phyloP scores from a whole-genome alignment of 1,140 invertebrate genomes.

The Drosophila ironensis region DNA sequence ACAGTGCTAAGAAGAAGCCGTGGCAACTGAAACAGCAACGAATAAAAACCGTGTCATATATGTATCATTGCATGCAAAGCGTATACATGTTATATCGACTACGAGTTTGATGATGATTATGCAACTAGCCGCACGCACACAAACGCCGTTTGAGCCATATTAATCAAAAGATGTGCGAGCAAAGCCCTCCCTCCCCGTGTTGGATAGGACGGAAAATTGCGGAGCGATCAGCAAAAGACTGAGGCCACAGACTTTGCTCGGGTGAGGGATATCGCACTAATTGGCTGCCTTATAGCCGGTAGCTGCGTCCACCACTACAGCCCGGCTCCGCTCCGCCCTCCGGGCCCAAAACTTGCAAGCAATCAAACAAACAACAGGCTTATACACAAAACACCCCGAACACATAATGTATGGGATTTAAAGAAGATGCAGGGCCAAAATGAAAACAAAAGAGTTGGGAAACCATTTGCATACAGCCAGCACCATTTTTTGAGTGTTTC shows the following conservation, averaged over 20 bases:
- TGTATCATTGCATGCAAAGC: constrained; percentile 63
- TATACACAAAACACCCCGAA: constrained; percentile 44
- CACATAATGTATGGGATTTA: constrained; percentile 58
- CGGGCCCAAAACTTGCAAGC: constrained; percentile 37
- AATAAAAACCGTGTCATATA: constrained; percentile 5
- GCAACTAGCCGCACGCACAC: constrained; percentile 54
- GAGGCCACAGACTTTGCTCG: constrained; percentile 1
- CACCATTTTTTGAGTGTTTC: constrained; percentile 30
- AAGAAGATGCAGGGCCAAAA: constrained; percentile 6
- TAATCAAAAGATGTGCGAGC: constrained; percentile 10
- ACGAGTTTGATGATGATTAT: constrained; percentile 49
- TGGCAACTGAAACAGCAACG: constrained; percentile 15
- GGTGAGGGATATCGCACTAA: constrained; percentile 5
- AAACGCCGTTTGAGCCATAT: constrained; percentile 43
- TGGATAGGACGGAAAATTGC: not conserved
- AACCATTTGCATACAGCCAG: constrained; percentile 65
- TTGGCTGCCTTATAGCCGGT: constrained; percentile 30
- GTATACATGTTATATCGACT: constrained; percentile 9
- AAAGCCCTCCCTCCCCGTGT: not conserved
- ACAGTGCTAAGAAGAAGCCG: constrained; percentile 54
- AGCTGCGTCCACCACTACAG: constrained; percentile 9
- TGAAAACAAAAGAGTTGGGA: constrained; percentile 50
- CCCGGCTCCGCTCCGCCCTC: constrained; percentile 11
- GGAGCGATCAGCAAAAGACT: not conserved
- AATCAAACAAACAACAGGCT: constrained; percentile 52